These are phyloP conservation scores for Pyrocephalus nanus DNA, from an alignment of 2,797 vertebrate genomes.

Conservation along the genomic window DNA sequence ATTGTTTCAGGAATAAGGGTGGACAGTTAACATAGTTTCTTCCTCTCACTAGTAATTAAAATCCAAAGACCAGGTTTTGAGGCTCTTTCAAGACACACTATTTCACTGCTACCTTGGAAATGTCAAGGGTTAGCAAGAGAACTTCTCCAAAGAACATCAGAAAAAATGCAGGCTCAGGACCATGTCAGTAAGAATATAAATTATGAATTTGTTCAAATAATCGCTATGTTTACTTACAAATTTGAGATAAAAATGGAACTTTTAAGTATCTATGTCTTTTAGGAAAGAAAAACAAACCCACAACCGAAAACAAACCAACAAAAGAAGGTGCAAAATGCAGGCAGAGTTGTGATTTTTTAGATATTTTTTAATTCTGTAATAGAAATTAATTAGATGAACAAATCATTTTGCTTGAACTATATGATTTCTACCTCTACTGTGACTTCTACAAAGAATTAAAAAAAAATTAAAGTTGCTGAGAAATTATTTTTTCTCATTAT, in stretches of 20 bases:
- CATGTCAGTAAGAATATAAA: not conserved
- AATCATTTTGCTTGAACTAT: not conserved
- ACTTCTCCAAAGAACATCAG: conserved; percentile 31
- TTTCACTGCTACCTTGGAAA: conserved; percentile 24
- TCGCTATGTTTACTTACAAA: not conserved
- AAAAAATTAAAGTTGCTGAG: not conserved
- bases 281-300: not conserved
- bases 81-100: not conserved
- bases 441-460: not conserved
- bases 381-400: not conserved
- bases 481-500: not conserved
- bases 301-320: not conserved
- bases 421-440: not conserved
- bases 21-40: not conserved
- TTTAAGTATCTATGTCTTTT: not conserved
- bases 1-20: not conserved
- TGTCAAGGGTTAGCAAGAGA: conserved; percentile 23
- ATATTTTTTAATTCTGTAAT: not conserved
- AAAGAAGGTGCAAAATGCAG: not conserved
- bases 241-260: not conserved
- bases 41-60: conserved; percentile 62
- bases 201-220: conserved; percentile 38
- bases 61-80: conserved; percentile 4
- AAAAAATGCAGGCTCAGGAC: not conserved
- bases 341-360: not conserved